Evolutionary conservation across 2,797 vertebrate species (phyloP).

Genomic region (Ctenochaetus hawaiiensis): DNA sequence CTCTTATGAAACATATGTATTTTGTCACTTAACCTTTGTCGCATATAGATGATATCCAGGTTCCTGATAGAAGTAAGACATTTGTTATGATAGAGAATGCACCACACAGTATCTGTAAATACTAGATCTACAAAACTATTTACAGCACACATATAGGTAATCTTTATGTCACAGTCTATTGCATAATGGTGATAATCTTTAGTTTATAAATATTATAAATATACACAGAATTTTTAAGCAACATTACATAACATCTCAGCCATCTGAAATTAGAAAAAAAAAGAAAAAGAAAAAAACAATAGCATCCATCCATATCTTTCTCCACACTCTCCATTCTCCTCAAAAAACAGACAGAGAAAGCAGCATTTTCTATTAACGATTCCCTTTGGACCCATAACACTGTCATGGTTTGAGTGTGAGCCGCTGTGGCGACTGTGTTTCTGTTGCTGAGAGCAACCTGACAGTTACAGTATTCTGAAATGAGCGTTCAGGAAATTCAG

Average conservation of each 20-base stretch:
- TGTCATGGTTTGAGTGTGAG: constrained; percentile 80
- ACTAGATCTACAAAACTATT: constrained; percentile 96
- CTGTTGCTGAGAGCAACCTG: constrained; percentile 69
- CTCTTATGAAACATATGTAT: constrained; percentile 78
- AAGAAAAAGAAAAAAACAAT: constrained; percentile 82
- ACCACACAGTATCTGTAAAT: constrained; percentile 92
- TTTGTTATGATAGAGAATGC: constrained; percentile 92
- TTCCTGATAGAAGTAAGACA: constrained; percentile 93
- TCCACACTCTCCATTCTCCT: constrained; percentile 65
- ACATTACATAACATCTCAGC: constrained; percentile 84
- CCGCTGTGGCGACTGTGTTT: constrained; percentile 73
- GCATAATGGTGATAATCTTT: constrained; percentile 91
- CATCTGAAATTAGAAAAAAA: constrained; percentile 73
- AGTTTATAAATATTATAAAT: constrained; percentile 93
- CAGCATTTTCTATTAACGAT: constrained; percentile 80
- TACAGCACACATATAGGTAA: constrained; percentile 93
- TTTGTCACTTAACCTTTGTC: constrained; percentile 86
- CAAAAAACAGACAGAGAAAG: constrained; percentile 76
- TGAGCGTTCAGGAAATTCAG: constrained; percentile 55
- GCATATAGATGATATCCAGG: constrained; percentile 90
- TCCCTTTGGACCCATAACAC: constrained; percentile 88
- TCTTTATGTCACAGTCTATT: constrained; percentile 94
- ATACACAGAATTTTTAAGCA: constrained; percentile 88
- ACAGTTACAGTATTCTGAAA: constrained; percentile 71
- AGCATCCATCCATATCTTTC: constrained; percentile 77